phyloP scores from a whole-genome alignment of 1,140 invertebrate genomes.

The Neodiprion fabricii region DNA sequence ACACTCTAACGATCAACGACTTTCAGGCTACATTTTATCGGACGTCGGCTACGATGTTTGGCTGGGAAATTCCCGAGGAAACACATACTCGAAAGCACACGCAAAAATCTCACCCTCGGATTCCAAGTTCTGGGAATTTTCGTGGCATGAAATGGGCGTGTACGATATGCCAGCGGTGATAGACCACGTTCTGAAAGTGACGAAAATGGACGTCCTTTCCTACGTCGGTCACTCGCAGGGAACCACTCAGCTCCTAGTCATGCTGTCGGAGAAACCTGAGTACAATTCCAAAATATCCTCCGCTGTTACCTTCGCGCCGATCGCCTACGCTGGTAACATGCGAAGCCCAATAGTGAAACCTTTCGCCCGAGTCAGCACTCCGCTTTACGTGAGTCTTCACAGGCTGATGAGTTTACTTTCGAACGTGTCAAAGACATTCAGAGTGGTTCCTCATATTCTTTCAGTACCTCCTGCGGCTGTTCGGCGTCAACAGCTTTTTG shows the following conservation, averaged over 20 bases:
- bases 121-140: slow-evolving; percentile 65
- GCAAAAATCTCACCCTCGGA: slow-evolving; percentile 60
- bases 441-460: not conserved
- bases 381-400: not conserved
- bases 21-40: slow-evolving; percentile 56
- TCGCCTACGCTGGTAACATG: slow-evolving; percentile 51
- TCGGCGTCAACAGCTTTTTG: slow-evolving; percentile 65
- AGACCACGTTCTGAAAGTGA: slow-evolving; percentile 64
- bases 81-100: slow-evolving; percentile 69
- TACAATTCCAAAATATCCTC: slow-evolving; percentile 61
- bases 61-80: slow-evolving; percentile 75
- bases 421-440: not conserved
- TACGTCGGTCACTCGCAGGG: slow-evolving; percentile 72
- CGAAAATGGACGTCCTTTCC: slow-evolving; percentile 57
- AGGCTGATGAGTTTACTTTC: not conserved
- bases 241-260: slow-evolving; percentile 60
- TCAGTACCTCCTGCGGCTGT: slow-evolving; percentile 39
- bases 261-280: slow-evolving; percentile 62
- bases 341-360: slow-evolving; percentile 46
- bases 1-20: not conserved
- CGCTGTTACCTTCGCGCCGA: slow-evolving; percentile 55
- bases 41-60: slow-evolving; percentile 77
- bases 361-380: slow-evolving; percentile 26
- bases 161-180: slow-evolving; percentile 71
- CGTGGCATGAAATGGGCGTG: slow-evolving; percentile 71